Conservation (phyloP, 1,140 invertebrate species). For the Sipha flava region DNA sequence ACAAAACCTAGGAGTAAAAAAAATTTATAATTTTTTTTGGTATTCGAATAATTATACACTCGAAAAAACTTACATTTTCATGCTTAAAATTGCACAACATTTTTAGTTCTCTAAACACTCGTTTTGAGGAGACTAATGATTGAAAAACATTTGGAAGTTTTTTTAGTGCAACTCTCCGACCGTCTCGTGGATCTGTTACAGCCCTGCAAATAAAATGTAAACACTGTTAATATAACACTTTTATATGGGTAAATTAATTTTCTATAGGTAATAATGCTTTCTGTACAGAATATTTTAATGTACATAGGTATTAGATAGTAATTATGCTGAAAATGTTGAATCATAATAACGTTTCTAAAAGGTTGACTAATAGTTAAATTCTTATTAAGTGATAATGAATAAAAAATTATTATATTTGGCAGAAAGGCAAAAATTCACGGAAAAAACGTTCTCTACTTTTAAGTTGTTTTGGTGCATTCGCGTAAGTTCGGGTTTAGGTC, state of each 20-base stretch:
- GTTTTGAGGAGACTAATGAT: conserved; percentile 93
- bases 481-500: conserved; percentile 2
- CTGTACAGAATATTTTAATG: no score
- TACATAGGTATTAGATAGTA: neutral
- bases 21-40: conserved; percentile 35
- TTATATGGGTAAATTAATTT: neutral
- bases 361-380: conserved; percentile 2
- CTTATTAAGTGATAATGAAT: neutral
- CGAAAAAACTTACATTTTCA: conserved; percentile 80
- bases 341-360: neutral
- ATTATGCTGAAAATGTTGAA: neutral
- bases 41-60: neutral
- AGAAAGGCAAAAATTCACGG: conserved; percentile 5
- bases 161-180: conserved; percentile 93
- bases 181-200: conserved; percentile 97
- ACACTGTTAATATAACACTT: neutral
- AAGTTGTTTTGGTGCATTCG: neutral
- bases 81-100: conserved; percentile 99
- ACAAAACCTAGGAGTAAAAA: conserved; percentile 67
- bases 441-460: neutral
- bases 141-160: conserved; percentile 99
- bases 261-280: neutral
- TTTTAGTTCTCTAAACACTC: conserved; percentile 96
- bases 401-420: conserved; percentile 1
- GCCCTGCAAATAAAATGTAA: conserved; percentile 65